phyloP scores from a whole-genome alignment of 2,888 invertebrate genomes.

The Notodonta dromedarius region DNA sequence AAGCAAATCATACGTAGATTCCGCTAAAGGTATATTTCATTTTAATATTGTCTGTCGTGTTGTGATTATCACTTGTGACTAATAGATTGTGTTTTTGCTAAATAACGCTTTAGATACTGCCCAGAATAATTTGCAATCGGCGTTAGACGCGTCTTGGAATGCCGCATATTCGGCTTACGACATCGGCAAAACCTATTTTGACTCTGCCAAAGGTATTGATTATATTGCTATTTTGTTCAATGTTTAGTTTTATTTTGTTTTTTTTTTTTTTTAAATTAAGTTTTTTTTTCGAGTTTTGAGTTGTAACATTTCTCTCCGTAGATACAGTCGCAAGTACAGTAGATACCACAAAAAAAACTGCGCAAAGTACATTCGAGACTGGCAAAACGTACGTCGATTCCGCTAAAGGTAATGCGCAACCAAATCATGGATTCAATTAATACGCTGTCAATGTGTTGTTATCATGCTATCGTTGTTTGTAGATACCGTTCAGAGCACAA shows the following conservation, averaged over 20 bases:
- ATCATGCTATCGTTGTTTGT: slow-evolving; percentile 35
- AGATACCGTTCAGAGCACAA: slow-evolving; percentile 51
- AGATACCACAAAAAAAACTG: slow-evolving; percentile 74
- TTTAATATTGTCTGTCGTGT: slow-evolving; percentile 19
- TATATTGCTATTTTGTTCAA: slow-evolving; percentile 1
- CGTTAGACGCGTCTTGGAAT: slow-evolving; percentile 54
- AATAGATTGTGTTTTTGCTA: slow-evolving; percentile 40
- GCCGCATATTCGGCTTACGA: slow-evolving; percentile 64
- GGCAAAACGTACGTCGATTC: slow-evolving; percentile 63
- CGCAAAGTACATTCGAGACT: slow-evolving; percentile 66
- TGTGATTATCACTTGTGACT: slow-evolving; percentile 36
- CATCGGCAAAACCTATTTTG: slow-evolving; percentile 62
- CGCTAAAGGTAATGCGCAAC: slow-evolving; percentile 59
- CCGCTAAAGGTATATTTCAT: slow-evolving; percentile 62
- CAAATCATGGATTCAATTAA: neutral
- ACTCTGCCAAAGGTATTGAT: slow-evolving; percentile 55
- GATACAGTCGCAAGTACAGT: slow-evolving; percentile 68
- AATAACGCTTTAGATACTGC: slow-evolving; percentile 61
- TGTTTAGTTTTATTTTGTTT: slow-evolving; percentile 13
- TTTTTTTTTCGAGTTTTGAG: slow-evolving; percentile 20
- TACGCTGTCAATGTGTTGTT: slow-evolving; percentile 13
- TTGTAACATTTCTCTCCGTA: slow-evolving; percentile 39
- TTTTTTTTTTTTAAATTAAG: slow-evolving; percentile 21
- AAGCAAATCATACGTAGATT: slow-evolving; percentile 59
- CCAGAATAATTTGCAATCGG: slow-evolving; percentile 59